phyloP scores from a whole-genome alignment of 92 coral and sea anemone species.

The Nematostella vectensis region DNA sequence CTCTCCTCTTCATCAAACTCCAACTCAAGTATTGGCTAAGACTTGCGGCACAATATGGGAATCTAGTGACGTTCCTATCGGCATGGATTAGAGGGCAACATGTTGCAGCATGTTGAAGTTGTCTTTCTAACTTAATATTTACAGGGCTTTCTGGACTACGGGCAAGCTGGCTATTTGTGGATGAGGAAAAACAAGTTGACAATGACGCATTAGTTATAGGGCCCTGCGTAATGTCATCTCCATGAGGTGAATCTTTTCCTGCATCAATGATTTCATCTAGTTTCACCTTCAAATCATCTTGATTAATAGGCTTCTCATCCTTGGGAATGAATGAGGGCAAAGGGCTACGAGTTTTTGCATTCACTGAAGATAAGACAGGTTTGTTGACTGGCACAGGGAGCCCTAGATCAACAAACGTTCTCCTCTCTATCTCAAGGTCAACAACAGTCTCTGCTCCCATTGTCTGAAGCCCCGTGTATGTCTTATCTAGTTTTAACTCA shows the following conservation, averaged over 20 bases:
- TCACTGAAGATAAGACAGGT: not conserved
- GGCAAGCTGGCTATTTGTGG: constrained; percentile 44
- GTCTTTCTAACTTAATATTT: constrained; percentile 16
- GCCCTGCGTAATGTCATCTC: constrained; percentile 9
- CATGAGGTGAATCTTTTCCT: not conserved
- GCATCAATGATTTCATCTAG: not conserved
- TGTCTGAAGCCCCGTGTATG: constrained; percentile 97
- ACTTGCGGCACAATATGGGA: constrained; percentile 60
- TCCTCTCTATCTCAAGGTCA: constrained; percentile 87
- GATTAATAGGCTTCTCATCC: not conserved
- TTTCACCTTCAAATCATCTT: not conserved
- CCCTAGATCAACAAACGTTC: constrained; percentile 63
- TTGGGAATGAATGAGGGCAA: not conserved
- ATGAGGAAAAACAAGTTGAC: constrained; percentile 45
- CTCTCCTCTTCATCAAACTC: constrained; percentile 79
- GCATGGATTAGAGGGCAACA: constrained; percentile 47
- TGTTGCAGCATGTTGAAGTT: constrained; percentile 31
- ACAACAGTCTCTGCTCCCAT: constrained; percentile 95
- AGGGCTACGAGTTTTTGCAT: not conserved
- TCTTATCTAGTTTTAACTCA: constrained; percentile 83
- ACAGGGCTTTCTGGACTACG: constrained; percentile 71
- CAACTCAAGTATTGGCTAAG: constrained; percentile 55
- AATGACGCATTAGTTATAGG: constrained; percentile 27
- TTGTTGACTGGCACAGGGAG: constrained; percentile 15
- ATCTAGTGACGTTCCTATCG: constrained; percentile 24